Base-by-base conservation (phyloP, 2,888 invertebrate genomes). In the Lithophane semibrunnea region DNA sequence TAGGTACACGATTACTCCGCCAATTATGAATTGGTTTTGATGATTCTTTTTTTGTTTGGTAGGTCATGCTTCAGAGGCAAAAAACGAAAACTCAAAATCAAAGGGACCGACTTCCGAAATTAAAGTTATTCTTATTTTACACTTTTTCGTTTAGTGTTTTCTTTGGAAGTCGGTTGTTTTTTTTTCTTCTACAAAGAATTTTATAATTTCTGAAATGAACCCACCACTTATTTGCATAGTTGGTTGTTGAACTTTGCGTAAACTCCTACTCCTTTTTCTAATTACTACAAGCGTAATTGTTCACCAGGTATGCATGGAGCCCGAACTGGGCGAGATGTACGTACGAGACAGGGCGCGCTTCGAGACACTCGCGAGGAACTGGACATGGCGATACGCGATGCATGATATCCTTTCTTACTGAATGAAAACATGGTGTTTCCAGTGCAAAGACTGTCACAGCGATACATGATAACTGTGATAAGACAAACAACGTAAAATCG, bases 301-400 rank as follows among this genome's bases (percentile, higher is more conserved):
- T 56, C 37, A 13, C 0, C 91, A 98, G 98, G 98, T 99, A 13
- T 99, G 99, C 90, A 99, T 99, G 99, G 99, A 99, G 93, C 98
- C 99, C 1, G 97, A 97, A 84, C 95, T 99, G 52, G 99, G 99
- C 0, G 97, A 97, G 81, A 97, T 99, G 96, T 99, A 99, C 92
- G 97, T 97, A 73, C 97, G 97, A 52, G 97, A 99, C 91, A 97
- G 98, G 54, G 93, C 96, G 66, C 97, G 97, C 76, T 99, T 99
- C 94, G 98, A 99, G 90, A 97, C 98, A 82, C 97, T 99, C 58
- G 99, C 99, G 0, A 97, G 98, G 64, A 97, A 97, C 13, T 99
- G 99, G 99, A 99, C 99, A 0, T 99, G 99, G 98, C 98, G 98
- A 88, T 99, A 98, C 95, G 99, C 98, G 52, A 98, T 98, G 98